A percentile compares a stretch with the other conserved stretches of the same genome.
phyloP scores from a whole-genome alignment of 64 coral and sea anemone species.

The Trachythela sp. region DNA sequence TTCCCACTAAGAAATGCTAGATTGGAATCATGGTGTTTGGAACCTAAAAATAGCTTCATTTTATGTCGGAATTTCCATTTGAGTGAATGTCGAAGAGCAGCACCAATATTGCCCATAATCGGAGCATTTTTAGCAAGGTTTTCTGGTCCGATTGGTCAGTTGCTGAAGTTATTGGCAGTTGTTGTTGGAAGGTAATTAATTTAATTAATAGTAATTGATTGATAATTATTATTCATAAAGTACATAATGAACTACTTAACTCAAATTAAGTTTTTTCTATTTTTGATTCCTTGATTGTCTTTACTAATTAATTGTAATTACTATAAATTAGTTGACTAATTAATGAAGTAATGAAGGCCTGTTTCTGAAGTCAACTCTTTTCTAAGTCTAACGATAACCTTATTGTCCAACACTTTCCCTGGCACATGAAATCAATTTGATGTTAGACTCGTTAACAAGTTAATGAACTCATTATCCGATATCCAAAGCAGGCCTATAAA shows the following conservation, averaged over 20 bases:
- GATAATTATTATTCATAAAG: background rate
- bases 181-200: background rate
- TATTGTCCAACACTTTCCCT: no score
- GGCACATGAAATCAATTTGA: no score
- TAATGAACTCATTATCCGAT: no score
- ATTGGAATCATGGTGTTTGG: background rate
- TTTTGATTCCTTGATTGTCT: no score
- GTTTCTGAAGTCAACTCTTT: no score
- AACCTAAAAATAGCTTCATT: background rate
- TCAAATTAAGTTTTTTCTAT: no score
- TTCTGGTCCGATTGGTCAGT: background rate
- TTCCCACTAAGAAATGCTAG: background rate
- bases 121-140: background rate
- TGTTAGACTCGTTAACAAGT: no score
- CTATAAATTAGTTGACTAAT: no score
- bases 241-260: background rate
- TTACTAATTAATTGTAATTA: no score
- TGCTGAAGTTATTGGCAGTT: background rate
- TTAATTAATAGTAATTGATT: background rate
- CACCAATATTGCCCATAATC: background rate
- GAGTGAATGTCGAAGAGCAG: background rate
- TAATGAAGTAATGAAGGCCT: no score
- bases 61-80: background rate
- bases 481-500: no score
- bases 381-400: no score